Conservation (phyloP, 2,888 invertebrate genomes). For the Chrysina gloriosa region DNA sequence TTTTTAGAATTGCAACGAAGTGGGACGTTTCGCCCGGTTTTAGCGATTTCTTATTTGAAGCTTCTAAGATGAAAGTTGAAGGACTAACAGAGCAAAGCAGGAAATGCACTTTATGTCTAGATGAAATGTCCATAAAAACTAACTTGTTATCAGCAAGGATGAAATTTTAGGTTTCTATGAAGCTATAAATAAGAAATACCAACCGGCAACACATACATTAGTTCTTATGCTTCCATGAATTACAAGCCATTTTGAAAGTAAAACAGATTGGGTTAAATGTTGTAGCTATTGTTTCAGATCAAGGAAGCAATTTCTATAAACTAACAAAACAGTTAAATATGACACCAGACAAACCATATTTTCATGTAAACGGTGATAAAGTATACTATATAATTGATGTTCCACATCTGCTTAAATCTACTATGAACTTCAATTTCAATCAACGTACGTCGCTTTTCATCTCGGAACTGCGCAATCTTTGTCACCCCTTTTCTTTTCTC, state of each 20-base stretch:
- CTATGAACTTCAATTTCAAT: too few species aligned
- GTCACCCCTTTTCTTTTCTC: too few species aligned
- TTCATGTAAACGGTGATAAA: slow-evolving; percentile 44
- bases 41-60: too few species aligned
- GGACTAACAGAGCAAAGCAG: too few species aligned
- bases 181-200: slow-evolving; percentile 13
- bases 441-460: too few species aligned
- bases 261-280: slow-evolving; percentile 33
- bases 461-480: too few species aligned
- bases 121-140: slow-evolving; percentile 42
- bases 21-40: too few species aligned
- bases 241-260: slow-evolving; percentile 27
- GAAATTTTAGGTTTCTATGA: slow-evolving; percentile 43
- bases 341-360: slow-evolving; percentile 42
- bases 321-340: slow-evolving; percentile 43
- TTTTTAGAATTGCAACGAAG: too few species aligned
- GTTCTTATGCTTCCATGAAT: slow-evolving; percentile 41
- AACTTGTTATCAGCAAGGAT: slow-evolving; percentile 38
- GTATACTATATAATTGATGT: slow-evolving; percentile 49
- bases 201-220: slow-evolving; percentile 25
- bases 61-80: too few species aligned
- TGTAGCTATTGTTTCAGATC: slow-evolving; percentile 31
- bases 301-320: slow-evolving; percentile 19
- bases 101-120: slow-evolving; percentile 42
- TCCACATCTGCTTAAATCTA: slow-evolving; percentile 44